Conservation (phyloP, 2,888 invertebrate genomes). For the Latheticus oryzae region DNA sequence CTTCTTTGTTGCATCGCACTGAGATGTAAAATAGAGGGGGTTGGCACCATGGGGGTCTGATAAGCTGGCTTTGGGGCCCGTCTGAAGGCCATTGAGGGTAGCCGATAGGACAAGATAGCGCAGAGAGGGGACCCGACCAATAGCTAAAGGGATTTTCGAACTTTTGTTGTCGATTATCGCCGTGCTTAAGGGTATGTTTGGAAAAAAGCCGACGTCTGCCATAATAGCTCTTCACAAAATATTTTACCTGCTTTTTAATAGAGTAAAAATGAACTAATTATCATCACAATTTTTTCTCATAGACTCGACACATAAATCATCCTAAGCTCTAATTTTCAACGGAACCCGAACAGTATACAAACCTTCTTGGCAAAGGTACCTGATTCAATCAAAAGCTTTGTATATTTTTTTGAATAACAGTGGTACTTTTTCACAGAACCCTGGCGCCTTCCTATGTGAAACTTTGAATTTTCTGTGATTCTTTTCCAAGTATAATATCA, state of each 20-base stretch:
- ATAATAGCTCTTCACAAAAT: conserved; percentile 19
- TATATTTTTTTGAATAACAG: conserved; percentile 1
- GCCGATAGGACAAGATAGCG: conserved; percentile 58
- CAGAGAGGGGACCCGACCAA: conserved; percentile 59
- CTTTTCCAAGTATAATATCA: background rate
- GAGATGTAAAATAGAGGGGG: conserved; percentile 47
- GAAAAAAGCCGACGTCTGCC: conserved; percentile 35
- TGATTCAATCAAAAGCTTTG: conserved; percentile 5
- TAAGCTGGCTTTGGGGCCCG: conserved; percentile 53
- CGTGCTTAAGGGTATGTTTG: conserved; percentile 46
- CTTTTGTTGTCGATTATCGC: conserved; percentile 53
- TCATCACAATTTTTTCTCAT: conserved; percentile 21
- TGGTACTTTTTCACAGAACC: too few relatives aligned
- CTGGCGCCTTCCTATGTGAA: too few relatives aligned
- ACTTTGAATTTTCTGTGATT: background rate
- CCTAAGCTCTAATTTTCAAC: conserved; percentile 6
- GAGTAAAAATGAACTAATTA: conserved; percentile 39
- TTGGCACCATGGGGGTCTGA: conserved; percentile 48
- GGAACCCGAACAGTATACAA: conserved; percentile 3
- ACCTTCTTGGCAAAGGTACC: conserved; percentile 5
- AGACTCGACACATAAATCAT: conserved; percentile 24
- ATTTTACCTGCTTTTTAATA: conserved; percentile 41
- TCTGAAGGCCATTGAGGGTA: conserved; percentile 60
- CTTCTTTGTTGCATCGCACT: conserved; percentile 57
- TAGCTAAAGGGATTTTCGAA: conserved; percentile 57